Percentiles rank a stretch among this genome's conserved stretches.
Conservation (phyloP, 2,797 vertebrate species). For the Geotrypetes seraphini region DNA sequence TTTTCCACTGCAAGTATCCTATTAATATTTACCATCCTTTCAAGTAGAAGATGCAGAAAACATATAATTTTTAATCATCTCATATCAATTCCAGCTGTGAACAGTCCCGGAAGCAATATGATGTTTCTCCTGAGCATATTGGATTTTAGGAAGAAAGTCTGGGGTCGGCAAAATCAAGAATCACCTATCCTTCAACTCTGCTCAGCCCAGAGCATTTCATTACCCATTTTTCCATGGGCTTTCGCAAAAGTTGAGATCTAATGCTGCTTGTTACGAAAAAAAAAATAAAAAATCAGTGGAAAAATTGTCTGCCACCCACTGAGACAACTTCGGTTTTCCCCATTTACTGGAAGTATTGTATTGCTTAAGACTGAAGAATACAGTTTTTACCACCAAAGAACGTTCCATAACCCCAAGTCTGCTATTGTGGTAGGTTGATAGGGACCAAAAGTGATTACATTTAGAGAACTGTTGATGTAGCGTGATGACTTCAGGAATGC, state of each 20-base stretch:
- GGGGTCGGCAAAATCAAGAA: slow-evolving; percentile 6
- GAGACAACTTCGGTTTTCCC: neutral
- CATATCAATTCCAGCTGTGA: slow-evolving; percentile 2
- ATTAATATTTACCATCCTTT: neutral
- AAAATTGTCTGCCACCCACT: neutral
- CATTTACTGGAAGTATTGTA: too few relatives aligned
- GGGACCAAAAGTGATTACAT: too few relatives aligned
- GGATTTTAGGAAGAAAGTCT: slow-evolving; percentile 7
- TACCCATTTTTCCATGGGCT: neutral
- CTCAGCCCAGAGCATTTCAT: neutral
- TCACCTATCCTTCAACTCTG: slow-evolving; percentile 12
- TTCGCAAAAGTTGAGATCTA: slow-evolving; percentile 1
- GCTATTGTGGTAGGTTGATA: too few relatives aligned
- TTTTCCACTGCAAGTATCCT: neutral
- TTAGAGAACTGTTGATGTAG: too few relatives aligned
- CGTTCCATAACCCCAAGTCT: too few relatives aligned
- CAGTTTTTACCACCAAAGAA: too few relatives aligned
- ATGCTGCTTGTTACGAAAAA: too few relatives aligned
- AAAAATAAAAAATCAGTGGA: neutral
- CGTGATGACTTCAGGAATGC: too few relatives aligned
- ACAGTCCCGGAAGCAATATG: slow-evolving; percentile 9
- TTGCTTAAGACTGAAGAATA: too few relatives aligned
- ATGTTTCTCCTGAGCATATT: neutral
- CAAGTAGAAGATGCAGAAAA: slow-evolving; percentile 11
- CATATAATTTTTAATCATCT: slow-evolving; percentile 4